Base-by-base conservation (phyloP, 2,797 vertebrate species). In the Gymnopithys bicolor region DNA sequence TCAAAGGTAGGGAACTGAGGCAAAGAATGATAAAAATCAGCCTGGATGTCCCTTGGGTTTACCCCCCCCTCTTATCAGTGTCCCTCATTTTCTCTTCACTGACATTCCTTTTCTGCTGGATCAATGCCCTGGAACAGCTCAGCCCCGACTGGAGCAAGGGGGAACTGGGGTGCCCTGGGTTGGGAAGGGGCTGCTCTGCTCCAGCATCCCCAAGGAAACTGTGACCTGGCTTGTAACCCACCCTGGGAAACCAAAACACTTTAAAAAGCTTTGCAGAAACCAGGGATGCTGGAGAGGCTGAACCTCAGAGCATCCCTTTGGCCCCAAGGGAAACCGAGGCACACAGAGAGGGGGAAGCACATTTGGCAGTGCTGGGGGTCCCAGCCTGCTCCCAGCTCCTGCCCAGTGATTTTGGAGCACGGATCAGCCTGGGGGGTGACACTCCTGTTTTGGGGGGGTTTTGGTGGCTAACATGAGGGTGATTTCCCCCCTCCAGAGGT, bases 141-240 rank as follows among this genome's bases (percentile, higher is more conserved):
- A 68, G 77, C 19, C 37, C 18, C 1, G 1, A 3, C 0, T 1
- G 19, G 43, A 45, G 28, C 0, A 4, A 39, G 43, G 32, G 10
- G 35, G 15, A 1, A 1, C 1, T 10, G 18, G 7, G 80, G 18
- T 7, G 2, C n/a, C 49, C 49, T 2, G 19, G 13, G n/a, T 22
- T 55, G 51, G 67, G 48, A 78, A 14, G 48, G 55, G 27, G 35
- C 39, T 19, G 55, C 64, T 52, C 64, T 22, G 32, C 55, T 66
- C 0, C 0, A 32, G 48, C 52, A 62, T 18, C 74, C 81, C 73
- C 2, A 16, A 28, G 66, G 52, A 6, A 32, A 4, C 3, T 0
- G 0, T 4, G 33, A 23, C 45, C 46, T 55, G 1, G 1, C 51
- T 27, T 27, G 33, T 13, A 9, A n/a, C 2, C 35, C 55, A 17